Evolutionary conservation across 2,113 vertebrate species (phyloP).

Genomic region (Zosterops borbonicus): DNA sequence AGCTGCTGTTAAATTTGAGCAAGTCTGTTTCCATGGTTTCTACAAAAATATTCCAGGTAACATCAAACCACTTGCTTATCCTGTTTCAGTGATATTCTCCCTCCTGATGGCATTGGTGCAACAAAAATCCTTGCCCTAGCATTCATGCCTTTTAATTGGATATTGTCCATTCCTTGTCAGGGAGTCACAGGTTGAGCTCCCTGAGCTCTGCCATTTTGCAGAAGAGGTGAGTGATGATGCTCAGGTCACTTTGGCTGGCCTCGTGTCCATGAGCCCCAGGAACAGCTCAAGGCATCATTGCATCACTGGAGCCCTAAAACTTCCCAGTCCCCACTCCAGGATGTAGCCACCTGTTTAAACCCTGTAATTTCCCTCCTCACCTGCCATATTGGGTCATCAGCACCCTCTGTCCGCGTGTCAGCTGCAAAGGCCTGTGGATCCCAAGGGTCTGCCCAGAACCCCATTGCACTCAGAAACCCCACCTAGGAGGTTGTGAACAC

Average conservation of each 20-base stretch:
- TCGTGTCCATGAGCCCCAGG: accelerated
- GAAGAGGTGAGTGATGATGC: neutral
- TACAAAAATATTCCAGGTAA: constrained; percentile 44
- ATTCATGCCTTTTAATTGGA: accelerated
- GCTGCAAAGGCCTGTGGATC: neutral
- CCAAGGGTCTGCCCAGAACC: neutral
- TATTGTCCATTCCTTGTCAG: neutral
- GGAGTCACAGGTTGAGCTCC: accelerated
- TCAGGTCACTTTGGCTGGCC: neutral
- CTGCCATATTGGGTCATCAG: neutral
- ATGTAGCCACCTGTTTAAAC: neutral
- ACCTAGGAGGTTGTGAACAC: neutral
- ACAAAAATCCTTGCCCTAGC: neutral
- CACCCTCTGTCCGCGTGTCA: neutral
- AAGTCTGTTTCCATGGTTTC: constrained; percentile 43
- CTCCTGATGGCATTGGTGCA: neutral
- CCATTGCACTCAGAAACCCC: neutral
- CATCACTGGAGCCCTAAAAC: neutral
- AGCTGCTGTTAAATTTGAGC: neutral
- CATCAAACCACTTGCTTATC: neutral
- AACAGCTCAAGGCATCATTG: neutral
- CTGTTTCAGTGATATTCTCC: neutral
- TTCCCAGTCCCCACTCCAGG: neutral
- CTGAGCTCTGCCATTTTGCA: accelerated
- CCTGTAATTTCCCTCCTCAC: neutral